Base-by-base conservation (phyloP, 2,113 vertebrate genomes). In the Gymnorhina tibicen region DNA sequence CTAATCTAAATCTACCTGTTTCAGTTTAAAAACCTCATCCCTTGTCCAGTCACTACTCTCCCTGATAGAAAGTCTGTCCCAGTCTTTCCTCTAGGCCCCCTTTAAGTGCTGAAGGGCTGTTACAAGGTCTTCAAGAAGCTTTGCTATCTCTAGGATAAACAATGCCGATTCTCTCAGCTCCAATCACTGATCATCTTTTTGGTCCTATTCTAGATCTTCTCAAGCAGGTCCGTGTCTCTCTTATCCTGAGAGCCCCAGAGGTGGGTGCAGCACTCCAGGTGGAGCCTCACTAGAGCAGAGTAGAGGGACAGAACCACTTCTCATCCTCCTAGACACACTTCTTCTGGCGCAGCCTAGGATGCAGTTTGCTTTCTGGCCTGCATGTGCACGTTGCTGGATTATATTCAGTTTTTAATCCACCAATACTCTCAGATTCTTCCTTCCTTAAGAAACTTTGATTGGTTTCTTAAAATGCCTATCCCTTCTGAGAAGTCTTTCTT, bases 41-140 rank as follows among this genome's bases (percentile, higher is more conserved):
- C 3, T 50, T 3, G 1, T 76, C 23, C 19, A 62, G 3, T 62
- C 7, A 7, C 55, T 81, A 11, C 2, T 28, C 3, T 37, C 3
- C 19, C 24, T 79, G 5, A 20, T 72, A 39, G 67, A 55, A 19
- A 24, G 8, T 30, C 10, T 14, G 5, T 87, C 17, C 9, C 13
- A 37, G 0, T 46, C 24, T 59, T 75, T 53, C 23, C 3, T 46
- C 5, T 19, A 58, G 9, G 16, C 6, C 6, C 6, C 11, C 1
- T 59, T 79, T n/a, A 91, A 12, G 4, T 72, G 69, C 8, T 26
- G 9, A 3, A 55, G 76, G 4, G 35, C 22, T 2, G 2, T 56
- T 20, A 1, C 28, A 18, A 42, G 6, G 3, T 77, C 6, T 77
- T 10, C 12, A 6, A 0, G 0, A 16, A 73, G 6, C 21, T 24